A percentile compares a stretch with the other conserved stretches of the same genome.
Evolutionary conservation across 2,113 vertebrate species (phyloP).

Genomic region (Emydura subglobosa): DNA sequence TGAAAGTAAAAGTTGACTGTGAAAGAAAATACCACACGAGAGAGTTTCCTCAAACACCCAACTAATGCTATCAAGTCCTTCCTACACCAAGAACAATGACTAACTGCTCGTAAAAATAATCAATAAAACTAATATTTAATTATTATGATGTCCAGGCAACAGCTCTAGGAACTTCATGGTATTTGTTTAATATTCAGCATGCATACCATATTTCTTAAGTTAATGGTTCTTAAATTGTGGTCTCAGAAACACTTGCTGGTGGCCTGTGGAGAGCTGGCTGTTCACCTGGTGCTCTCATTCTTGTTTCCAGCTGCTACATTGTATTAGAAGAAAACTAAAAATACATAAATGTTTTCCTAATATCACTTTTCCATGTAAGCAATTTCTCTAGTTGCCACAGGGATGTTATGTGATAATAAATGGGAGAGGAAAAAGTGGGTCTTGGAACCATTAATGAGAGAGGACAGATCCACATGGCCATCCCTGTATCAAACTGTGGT

Average conservation of each 20-base stretch:
- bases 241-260: constrained; percentile 58
- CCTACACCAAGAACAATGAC: not conserved
- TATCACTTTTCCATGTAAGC: constrained; percentile 56
- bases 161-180: constrained; percentile 28
- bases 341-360: constrained; percentile 65
- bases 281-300: constrained; percentile 24
- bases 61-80: not conserved
- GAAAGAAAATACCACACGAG: not conserved
- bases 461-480: not conserved
- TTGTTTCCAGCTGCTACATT: constrained; percentile 67
- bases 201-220: constrained; percentile 29
- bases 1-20: not conserved
- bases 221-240: constrained; percentile 49
- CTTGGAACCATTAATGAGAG: not conserved
- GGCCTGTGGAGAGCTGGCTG: constrained; percentile 64
- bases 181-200: not conserved
- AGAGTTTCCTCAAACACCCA: constrained; percentile 17
- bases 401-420: constrained; percentile 24
- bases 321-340: constrained; percentile 70
- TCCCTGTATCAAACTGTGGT: not conserved
- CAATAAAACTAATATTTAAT: not conserved
- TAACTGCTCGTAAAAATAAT: not conserved
- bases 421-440: constrained; percentile 30
- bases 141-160: not conserved
- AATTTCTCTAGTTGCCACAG: constrained; percentile 41